Base-by-base conservation (phyloP, 2,113 vertebrate genomes). In the Eonycteris spelaea region DNA sequence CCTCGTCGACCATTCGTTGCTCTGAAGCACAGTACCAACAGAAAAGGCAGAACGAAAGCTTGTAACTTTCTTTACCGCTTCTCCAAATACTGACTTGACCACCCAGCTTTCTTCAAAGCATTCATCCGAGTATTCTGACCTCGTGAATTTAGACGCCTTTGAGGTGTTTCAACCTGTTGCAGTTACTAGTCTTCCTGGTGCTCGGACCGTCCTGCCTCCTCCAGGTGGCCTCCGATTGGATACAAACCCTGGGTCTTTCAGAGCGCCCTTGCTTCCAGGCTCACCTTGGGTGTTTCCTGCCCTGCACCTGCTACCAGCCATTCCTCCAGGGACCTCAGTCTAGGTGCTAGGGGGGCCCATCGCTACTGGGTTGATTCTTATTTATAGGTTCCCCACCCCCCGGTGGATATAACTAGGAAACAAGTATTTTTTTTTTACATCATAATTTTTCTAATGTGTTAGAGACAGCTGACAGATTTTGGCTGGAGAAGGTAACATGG, bases 401-500 rank as follows among this genome's bases (percentile, higher is more conserved):
- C 48, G 63, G 11, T 67, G 55, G 45, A 33, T 12, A 90, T 38
- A 85, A 68, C 19, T 43, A 74, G 28, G 33, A 75, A 79, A 35
- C 57, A 78, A 45, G 1, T 51, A 5, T 65, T 43, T 86, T 65
- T 65, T 7, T 2, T 79, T 51, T 51, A 35, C 53, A 21, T 19
- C 5, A 4, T 40, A 48, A 24, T 70, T 95, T 83, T 63, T 87
- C 43, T 68, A 43, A n/a, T n/a, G 59, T 65, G 18, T 90, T 93
- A 22, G 35, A 85, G 65, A 63, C 1, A 57, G 71, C 73, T 55
- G 65, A 73, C 53, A 73, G 65, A 10, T 40, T 95, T 75, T 1
- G 73, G 13, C 40, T 33, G 5, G 87, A 96, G 93, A 90, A 51
- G 75, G n/a, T 65, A 48, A 70, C 35, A n/a, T 63, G 93, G 97